Evolutionary conservation across 2,888 invertebrate genomes (phyloP), one percentile per base, ranked within the genome.

Genomic region (Macrosiphum euphorbiae): DNA sequence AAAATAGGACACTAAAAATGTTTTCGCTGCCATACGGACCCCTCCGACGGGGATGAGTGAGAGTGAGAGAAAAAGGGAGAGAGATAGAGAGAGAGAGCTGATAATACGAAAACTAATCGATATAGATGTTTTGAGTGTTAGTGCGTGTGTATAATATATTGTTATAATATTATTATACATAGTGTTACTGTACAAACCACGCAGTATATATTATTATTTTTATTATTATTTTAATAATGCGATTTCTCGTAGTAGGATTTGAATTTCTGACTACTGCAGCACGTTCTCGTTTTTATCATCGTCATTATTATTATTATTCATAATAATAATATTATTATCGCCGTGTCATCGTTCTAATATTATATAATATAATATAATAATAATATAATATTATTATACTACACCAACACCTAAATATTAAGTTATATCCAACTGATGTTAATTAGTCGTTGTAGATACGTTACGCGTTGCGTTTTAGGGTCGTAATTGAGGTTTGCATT

Each of bases 401-500:
- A 24, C 3, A 35, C 47, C 11, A 1, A 11, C 2, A 4, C 55
- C 55, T 55, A 55, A 55, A 24, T 78, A 78, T 78, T 78, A 78
- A 35, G 78, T 78, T 67, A 35, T 35, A 78, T 78, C 35, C 35
- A 78, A 78, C 35, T 35, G 78, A 78, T 78, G 61, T 92, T 92
- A 92, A 92, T 67, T 88, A 87, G 87, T 87, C 28, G 26, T 78
- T 78, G 35, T 35, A 78, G 78, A 35, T 78, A 35, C 20, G 78
- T 47, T n/a, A 58, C 24, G 86, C 47, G 35, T 86, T 55, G 85
- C 44, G 28, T 85, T 92, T 87, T 88, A 88, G 50, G 87, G 87
- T 92, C 67, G 20, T 92, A 87, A 92, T 92, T 67, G 87, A 92
- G 86, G 87, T 88, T 88, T 52, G 67, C 67, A 67, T 92, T 88